Evolutionary conservation across 2,113 vertebrate species (phyloP).

Genomic region (Hucho hucho): DNA sequence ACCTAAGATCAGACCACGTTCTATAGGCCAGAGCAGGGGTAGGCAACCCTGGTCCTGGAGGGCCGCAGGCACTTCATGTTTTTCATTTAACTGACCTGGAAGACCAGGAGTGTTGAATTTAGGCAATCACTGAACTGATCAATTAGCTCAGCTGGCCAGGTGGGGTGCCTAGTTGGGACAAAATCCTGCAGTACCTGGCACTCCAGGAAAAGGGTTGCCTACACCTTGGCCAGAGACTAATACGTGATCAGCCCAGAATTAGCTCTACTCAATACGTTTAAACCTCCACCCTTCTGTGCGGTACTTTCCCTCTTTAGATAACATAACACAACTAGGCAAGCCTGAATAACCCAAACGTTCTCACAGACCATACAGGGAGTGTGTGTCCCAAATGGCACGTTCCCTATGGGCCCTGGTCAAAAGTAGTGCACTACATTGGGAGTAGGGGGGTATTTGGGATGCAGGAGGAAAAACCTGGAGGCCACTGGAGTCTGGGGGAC

Average conservation of each 20-base stretch:
- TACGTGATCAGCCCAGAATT: constrained; percentile 13
- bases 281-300: neutral
- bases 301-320: constrained; percentile 11
- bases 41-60: neutral
- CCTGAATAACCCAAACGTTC: constrained; percentile 27
- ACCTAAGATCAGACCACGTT: neutral
- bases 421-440: no score
- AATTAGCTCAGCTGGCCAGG: no score
- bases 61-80: no score
- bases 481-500: constrained; percentile 3
- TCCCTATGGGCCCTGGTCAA: no score
- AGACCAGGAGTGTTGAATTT: no score
- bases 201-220: neutral
- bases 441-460: no score
- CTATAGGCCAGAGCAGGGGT: no score
- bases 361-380: constrained; percentile 34
- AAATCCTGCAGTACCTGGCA: no score
- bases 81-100: no score
- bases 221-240: neutral
- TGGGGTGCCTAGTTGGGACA: no score
- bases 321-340: constrained; percentile 34
- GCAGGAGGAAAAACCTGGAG: constrained; percentile 26
- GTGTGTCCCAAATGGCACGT: no score
- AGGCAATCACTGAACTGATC: no score
- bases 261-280: neutral